These are phyloP conservation scores for Lineus longissimus DNA, from an alignment of 1,140 invertebrate genomes.

Conservation along the genomic window DNA sequence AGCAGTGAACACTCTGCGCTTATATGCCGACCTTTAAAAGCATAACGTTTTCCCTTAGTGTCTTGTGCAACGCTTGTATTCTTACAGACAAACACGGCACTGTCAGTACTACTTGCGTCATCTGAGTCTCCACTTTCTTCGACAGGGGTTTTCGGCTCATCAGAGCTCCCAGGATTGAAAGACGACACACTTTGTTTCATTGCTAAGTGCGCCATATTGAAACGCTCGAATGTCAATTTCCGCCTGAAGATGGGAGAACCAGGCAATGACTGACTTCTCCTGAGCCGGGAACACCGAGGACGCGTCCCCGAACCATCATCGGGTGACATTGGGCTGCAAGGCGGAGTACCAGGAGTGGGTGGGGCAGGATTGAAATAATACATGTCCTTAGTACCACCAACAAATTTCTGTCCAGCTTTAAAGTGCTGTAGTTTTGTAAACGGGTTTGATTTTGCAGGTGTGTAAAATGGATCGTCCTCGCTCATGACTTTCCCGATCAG, in stretches of 20 bases:
- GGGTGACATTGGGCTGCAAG: constrained; percentile 32
- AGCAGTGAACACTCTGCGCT: background rate
- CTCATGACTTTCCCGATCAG: constrained; percentile 49
- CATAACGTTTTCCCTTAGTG: background rate
- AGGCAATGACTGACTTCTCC: constrained; percentile 33
- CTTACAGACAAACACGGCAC: constrained; percentile 25
- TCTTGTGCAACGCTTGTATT: background rate
- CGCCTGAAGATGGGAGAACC: constrained; percentile 41
- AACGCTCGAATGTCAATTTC: constrained; percentile 42
- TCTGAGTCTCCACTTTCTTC: constrained; percentile 29
- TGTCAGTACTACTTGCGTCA: constrained; percentile 29
- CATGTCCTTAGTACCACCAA: constrained; percentile 31
- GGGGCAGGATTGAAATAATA: constrained; percentile 32
- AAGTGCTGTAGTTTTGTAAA: constrained; percentile 38
- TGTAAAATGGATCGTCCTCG: constrained; percentile 47
- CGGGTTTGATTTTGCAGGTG: constrained; percentile 42
- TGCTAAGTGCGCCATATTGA: constrained; percentile 31
- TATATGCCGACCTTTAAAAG: background rate
- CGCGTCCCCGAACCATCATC: constrained; percentile 13
- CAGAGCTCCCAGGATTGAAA: constrained; percentile 16
- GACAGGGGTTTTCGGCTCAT: constrained; percentile 20
- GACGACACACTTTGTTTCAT: constrained; percentile 20
- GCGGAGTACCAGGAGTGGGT: constrained; percentile 32
- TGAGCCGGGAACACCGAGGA: constrained; percentile 10
- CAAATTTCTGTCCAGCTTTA: constrained; percentile 38